Evolutionary conservation across 1,140 invertebrate species (phyloP), one percentile per base, ranked within the genome.

Genomic region (Diorhabda sublineata): DNA sequence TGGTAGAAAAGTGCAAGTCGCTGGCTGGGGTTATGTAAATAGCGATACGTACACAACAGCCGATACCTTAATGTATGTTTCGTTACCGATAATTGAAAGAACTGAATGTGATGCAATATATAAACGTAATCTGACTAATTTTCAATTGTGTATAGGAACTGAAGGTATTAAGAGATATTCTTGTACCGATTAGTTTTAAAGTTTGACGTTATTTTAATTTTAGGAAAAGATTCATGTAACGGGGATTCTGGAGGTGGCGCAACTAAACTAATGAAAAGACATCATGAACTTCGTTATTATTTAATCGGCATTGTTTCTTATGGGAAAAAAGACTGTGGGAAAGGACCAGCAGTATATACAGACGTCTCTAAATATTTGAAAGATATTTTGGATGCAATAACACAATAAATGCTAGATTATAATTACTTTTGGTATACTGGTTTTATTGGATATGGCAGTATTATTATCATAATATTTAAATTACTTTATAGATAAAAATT

Each of bases 191-290:
- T 11, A 26, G 45, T 3, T 41, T 41, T 42, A 2, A 61, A 1
- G 42, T 26, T 42, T 41, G 59, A 61, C 8, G 41, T 41, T 41
- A 61, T 3, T 42, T 3, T 41, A 4, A 45, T 58, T 64, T 67
- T 67, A 72, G 82, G 79, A 2, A 61, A 79, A 58, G 84, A 86
- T 69, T 83, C 83, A 0, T 92, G 90, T 72, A 78, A 82, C 43
- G 91, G 91, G 2, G 92, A 94, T 72, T 92, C 91, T 2, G 92
- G 92, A 81, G 89, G 89, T 3, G 89, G 89, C 0, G 79, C 91
- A 2, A 86, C 89, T 85, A 84, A 84, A 68, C 78, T 84, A 41
- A 80, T 82, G 58, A 73, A 75, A 42, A 77, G 65, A 11, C 65
- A 80, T 45, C 76, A 75, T 5, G 60, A 73, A 5, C 77, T 81